Conservation (phyloP, 2,113 vertebrate species). For the Elephas maximus region DNA sequence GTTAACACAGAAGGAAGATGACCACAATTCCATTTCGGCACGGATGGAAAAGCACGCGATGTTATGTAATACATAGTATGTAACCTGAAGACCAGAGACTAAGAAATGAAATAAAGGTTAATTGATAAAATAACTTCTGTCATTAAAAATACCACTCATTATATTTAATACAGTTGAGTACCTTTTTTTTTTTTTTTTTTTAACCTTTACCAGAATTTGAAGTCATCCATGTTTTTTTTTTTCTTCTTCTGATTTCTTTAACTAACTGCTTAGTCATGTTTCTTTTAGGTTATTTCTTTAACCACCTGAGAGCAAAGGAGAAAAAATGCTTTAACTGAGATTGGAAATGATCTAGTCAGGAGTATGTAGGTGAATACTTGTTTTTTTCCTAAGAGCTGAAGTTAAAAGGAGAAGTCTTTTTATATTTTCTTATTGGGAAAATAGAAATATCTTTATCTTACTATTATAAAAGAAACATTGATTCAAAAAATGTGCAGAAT, state of each 20-base stretch:
- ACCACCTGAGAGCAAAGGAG: not conserved
- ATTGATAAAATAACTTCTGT: not conserved
- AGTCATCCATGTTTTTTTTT: not conserved
- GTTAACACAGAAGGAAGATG: not conserved
- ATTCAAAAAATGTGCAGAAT: conserved; percentile 10
- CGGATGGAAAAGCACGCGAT: not conserved
- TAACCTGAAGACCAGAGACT: not conserved
- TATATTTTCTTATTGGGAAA: not conserved
- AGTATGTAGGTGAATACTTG: not conserved
- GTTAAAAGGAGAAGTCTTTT: conserved; percentile 7
- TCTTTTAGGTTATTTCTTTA: conserved; percentile 9
- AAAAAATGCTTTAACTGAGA: not conserved
- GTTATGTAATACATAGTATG: not conserved
- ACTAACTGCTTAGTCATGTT: not conserved
- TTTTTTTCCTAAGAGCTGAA: not conserved
- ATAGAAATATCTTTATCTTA: not conserved
- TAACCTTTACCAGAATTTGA: conserved; percentile 30
- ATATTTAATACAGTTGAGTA: not conserved
- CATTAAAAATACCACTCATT: conserved; percentile 35
- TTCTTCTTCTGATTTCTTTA: too few species aligned
- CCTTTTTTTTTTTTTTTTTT: not conserved
- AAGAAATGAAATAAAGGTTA: not conserved
- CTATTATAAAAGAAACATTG: conserved; percentile 17
- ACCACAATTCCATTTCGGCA: not conserved
- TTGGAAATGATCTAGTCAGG: not conserved